A percentile compares a stretch with the other conserved stretches of the same genome.
These are phyloP conservation scores for Adoxophyes honmai DNA, from an alignment of 1,140 invertebrate species.

Conservation along the genomic window DNA sequence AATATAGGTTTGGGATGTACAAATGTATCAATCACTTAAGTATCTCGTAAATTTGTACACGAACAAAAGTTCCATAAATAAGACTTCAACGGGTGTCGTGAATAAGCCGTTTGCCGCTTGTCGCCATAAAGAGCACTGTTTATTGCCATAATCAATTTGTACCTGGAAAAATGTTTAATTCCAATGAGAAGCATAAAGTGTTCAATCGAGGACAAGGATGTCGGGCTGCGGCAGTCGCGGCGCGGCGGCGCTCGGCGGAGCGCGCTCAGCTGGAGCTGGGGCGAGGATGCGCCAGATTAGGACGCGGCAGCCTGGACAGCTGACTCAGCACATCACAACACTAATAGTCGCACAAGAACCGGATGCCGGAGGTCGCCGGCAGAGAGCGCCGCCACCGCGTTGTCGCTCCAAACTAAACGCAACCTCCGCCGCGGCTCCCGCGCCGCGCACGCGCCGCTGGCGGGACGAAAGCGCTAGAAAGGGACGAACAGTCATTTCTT, in stretches of 20 bases:
- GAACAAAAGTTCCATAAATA: background rate
- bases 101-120: background rate
- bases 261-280: no score
- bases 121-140: conserved; percentile 1
- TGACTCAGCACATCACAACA: conserved; percentile 57
- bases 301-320: no score
- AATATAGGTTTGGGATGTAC: no score
- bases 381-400: conserved; percentile 59
- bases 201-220: conserved; percentile 71
- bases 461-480: conserved; percentile 65
- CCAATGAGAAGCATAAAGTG: conserved; percentile 54
- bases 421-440: conserved; percentile 43
- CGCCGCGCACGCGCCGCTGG: conserved; percentile 39
- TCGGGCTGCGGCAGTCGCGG: conserved; percentile 26
- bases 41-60: no score
- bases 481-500: conserved; percentile 65
- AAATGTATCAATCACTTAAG: no score
- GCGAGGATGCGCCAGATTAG: no score
- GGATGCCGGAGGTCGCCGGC: conserved; percentile 53
- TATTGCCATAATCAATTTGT: conserved; percentile 18
- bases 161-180: conserved; percentile 40
- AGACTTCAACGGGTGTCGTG: background rate
- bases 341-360: conserved; percentile 46
- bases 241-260: no score
- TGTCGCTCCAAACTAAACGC: conserved; percentile 66